Percentiles rank a stretch among this genome's conserved stretches.
These are phyloP conservation scores for Matsumurasca onukii DNA, from an alignment of 1,140 invertebrate species.

Conservation along the genomic window DNA sequence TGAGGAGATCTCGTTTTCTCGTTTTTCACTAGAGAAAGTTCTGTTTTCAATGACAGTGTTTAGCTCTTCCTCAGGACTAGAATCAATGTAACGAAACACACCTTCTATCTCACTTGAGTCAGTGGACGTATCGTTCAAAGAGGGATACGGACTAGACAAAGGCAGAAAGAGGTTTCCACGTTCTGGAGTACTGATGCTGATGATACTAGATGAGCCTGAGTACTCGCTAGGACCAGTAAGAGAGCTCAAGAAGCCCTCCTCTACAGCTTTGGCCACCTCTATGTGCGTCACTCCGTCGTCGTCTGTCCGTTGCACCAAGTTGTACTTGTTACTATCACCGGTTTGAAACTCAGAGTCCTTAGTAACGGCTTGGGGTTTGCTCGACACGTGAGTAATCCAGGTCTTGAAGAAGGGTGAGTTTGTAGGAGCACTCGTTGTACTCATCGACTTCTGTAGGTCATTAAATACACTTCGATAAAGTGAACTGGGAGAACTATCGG, in stretches of 20 bases:
- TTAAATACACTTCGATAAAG: constrained; percentile 1
- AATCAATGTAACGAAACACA: constrained; percentile 20
- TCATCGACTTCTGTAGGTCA: not conserved
- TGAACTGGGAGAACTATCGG: not conserved
- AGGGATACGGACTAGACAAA: constrained; percentile 5
- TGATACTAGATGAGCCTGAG: constrained; percentile 39
- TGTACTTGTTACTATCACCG: constrained; percentile 34
- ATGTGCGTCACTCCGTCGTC: constrained; percentile 43
- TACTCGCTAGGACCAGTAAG: constrained; percentile 7
- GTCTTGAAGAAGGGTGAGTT: constrained; percentile 19
- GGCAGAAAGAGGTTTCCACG: constrained; percentile 33
- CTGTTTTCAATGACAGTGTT: not conserved
- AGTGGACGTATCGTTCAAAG: not conserved
- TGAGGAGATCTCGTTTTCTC: constrained; percentile 31
- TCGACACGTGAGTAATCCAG: not conserved
- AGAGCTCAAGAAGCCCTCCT: not conserved
- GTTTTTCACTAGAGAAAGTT: not conserved
- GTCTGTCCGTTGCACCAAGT: constrained; percentile 41
- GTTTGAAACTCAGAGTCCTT: constrained; percentile 10
- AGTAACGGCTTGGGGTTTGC: not conserved
- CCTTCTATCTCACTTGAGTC: constrained; percentile 8
- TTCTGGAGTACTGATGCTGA: constrained; percentile 43
- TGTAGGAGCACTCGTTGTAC: not conserved
- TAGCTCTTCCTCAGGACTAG: constrained; percentile 10
- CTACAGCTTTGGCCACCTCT: constrained; percentile 36